These are phyloP conservation scores for Melikaiella ostensackeni DNA, from an alignment of 2,888 invertebrate species.

Conservation along the genomic window DNA sequence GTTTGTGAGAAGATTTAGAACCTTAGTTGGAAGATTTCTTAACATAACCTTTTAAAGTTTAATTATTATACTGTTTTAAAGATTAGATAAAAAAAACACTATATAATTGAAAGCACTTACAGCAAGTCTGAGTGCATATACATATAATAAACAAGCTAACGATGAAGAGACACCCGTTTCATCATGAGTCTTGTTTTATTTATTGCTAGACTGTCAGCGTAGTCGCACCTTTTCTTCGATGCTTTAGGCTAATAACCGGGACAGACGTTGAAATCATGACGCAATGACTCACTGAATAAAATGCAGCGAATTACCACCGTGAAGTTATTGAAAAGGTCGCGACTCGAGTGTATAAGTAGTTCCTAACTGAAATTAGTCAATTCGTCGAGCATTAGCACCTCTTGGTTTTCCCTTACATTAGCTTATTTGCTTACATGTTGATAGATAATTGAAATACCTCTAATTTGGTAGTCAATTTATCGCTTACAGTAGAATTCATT, in stretches of 20 bases:
- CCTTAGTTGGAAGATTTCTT: conserved; percentile 2
- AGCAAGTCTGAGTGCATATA: conserved; percentile 37
- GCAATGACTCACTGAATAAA: conserved; percentile 26
- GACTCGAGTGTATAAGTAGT: conserved; percentile 7
- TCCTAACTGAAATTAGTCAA: conserved; percentile 29
- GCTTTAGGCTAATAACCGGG: conserved; percentile 32
- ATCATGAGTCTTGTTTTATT: conserved; percentile 16
- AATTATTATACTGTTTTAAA: conserved; percentile 6
- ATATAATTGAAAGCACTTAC: conserved; percentile 3
- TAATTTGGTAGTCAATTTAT: conserved; percentile 4
- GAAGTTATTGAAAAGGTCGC: conserved; percentile 16
- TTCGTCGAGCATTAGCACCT: not conserved
- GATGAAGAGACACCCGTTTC: conserved; percentile 19
- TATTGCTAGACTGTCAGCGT: conserved; percentile 7
- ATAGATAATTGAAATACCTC: not conserved
- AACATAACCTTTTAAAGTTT: not conserved
- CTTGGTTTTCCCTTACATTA: conserved; percentile 13
- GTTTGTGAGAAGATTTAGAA: not conserved
- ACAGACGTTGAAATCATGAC: conserved; percentile 23
- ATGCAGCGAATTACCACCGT: conserved; percentile 17
- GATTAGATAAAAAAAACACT: not conserved
- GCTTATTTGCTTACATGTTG: not conserved
- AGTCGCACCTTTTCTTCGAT: conserved; percentile 25
- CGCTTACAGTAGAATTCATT: not conserved
- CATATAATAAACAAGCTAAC: conserved; percentile 39